Conservation (phyloP, 2,888 invertebrate genomes). For the Miltochrista miniata region DNA sequence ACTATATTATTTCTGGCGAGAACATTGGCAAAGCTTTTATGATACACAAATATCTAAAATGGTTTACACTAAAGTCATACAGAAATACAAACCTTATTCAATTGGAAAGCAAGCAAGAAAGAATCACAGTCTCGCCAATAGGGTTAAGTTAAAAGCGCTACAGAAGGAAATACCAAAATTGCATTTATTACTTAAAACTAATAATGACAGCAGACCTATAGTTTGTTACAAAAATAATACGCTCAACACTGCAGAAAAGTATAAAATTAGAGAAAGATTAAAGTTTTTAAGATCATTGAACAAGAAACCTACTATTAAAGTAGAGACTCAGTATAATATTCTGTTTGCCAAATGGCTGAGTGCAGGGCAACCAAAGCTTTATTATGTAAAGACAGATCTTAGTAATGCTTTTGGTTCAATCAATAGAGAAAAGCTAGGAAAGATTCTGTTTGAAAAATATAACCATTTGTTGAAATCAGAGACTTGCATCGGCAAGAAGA, state of each 20-base stretch:
- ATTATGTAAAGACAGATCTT: slow-evolving; percentile 75
- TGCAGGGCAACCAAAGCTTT: slow-evolving; percentile 63
- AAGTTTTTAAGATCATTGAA: slow-evolving; percentile 55
- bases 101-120: slow-evolving; percentile 52
- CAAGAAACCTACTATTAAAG: slow-evolving; percentile 45
- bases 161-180: slow-evolving; percentile 67
- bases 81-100: slow-evolving; percentile 53
- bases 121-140: slow-evolving; percentile 43
- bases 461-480: slow-evolving; percentile 52
- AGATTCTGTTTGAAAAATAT: slow-evolving; percentile 60
- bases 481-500: slow-evolving; percentile 50
- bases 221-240: slow-evolving; percentile 64
- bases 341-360: slow-evolving; percentile 60
- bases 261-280: slow-evolving; percentile 65
- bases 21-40: slow-evolving; percentile 75
- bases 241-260: slow-evolving; percentile 48
- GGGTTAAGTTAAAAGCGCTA: slow-evolving; percentile 44
- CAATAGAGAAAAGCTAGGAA: slow-evolving; percentile 58
- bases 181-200: slow-evolving; percentile 64
- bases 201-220: slow-evolving; percentile 67
- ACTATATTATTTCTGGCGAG: slow-evolving; percentile 71
- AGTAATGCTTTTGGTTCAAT: slow-evolving; percentile 80
- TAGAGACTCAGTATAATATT: slow-evolving; percentile 55
- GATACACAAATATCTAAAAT: slow-evolving; percentile 64
- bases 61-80: slow-evolving; percentile 54